phyloP scores from a whole-genome alignment of 2,113 vertebrate species.

The Callipepla squamata region DNA sequence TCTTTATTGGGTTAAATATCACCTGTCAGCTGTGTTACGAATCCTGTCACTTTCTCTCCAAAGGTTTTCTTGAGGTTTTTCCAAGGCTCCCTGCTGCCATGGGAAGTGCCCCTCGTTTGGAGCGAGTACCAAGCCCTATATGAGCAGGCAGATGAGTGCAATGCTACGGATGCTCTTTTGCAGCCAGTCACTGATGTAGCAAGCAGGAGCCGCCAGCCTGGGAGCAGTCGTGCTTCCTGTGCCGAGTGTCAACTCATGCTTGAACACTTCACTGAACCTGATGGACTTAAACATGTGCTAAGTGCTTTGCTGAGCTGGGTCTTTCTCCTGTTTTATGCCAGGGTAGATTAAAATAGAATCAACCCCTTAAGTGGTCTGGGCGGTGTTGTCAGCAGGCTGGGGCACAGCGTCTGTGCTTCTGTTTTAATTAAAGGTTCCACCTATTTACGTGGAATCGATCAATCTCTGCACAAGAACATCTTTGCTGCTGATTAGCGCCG shows the following conservation, averaged over 20 bases:
- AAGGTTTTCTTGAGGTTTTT: background rate
- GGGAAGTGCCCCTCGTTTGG: background rate
- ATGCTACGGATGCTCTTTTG: background rate
- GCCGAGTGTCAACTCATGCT: background rate
- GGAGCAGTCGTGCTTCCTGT: background rate
- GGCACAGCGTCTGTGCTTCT: background rate
- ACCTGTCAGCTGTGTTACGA: slow-evolving; percentile 40
- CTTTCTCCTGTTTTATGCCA: slow-evolving; percentile 53
- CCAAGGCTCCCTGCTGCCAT: background rate
- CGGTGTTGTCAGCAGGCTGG: background rate
- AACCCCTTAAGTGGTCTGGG: slow-evolving; percentile 40
- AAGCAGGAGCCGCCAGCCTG: background rate
- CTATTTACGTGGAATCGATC: slow-evolving; percentile 69
- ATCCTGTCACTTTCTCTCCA: slow-evolving; percentile 15
- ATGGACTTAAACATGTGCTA: slow-evolving; percentile 67
- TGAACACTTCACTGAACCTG: slow-evolving; percentile 38
- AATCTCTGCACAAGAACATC: slow-evolving; percentile 26
- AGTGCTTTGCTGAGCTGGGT: slow-evolving; percentile 60
- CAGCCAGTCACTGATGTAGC: background rate
- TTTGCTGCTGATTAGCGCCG: slow-evolving; percentile 57
- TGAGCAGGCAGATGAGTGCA: background rate
- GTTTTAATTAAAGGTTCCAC: slow-evolving; percentile 72
- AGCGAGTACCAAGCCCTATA: no score
- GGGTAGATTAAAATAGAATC: slow-evolving; percentile 56
- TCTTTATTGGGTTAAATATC: slow-evolving; percentile 24